Evolutionary conservation across 2,888 invertebrate genomes (phyloP).

Genomic region (Aleiodes leptofemur): DNA sequence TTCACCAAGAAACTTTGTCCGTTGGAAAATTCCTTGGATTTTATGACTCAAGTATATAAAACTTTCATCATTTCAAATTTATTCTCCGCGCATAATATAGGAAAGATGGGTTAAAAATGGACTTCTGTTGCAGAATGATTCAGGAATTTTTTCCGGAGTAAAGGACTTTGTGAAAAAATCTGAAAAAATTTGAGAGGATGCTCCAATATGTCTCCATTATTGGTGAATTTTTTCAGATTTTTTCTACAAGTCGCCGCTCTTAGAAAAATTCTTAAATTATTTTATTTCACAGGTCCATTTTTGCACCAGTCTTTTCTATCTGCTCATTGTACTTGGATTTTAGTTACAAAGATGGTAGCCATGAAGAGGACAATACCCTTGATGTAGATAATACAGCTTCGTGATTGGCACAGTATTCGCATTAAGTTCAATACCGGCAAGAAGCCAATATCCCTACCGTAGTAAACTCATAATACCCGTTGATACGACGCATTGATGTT

Average conservation of each 20-base stretch:
- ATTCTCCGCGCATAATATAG: neutral
- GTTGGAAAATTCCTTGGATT: conserved; percentile 4
- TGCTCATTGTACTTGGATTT: no score
- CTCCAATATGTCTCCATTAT: no score
- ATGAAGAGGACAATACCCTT: conserved; percentile 17
- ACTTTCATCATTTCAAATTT: neutral
- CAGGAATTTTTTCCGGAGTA: no score
- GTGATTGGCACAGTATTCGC: conserved; percentile 5
- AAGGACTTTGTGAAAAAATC: no score
- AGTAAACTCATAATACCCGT: conserved; percentile 39
- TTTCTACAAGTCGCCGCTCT: no score
- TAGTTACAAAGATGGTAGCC: neutral
- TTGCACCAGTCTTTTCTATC: no score
- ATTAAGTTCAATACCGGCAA: conserved; percentile 32
- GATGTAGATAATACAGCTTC: neutral
- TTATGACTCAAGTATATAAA: neutral
- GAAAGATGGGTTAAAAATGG: no score
- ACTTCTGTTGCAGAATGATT: no score
- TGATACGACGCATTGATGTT: conserved; percentile 37
- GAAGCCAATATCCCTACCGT: conserved; percentile 31
- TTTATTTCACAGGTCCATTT: no score
- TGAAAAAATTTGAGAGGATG: no score
- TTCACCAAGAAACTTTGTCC: neutral
- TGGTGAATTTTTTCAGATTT: no score
- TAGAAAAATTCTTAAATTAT: no score